Evolutionary conservation across 2,888 invertebrate species (phyloP), one percentile per base, ranked within the genome.

Genomic region (Bimastos eiseni): DNA sequence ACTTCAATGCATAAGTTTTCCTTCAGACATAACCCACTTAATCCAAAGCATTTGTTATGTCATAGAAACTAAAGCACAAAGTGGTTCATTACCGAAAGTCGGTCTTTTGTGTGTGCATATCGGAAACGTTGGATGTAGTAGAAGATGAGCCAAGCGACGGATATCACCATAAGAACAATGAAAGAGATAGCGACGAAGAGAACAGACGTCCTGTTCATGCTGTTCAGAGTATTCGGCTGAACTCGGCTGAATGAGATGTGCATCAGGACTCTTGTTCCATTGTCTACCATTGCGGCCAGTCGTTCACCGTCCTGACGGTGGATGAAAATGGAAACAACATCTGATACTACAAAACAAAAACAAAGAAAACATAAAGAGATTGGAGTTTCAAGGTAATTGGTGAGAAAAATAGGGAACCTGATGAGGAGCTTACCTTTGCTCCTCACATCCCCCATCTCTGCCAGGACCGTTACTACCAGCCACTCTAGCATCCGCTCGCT

Each of bases 71-170:
- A n/a, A 70, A 70, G 70, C 30, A 70, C n/a, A 36, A 8, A 49
- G 91, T 21, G 34, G 86, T 11, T 91, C 95, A 96, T 95, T 94
- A 98, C 98, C 94, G 98, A 98, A 92, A 98, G 96, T 94, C 98
- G 96, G 95, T 98, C 98, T 95, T 98, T 98, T 91, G 98, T 98
- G 95, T 98, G 98, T 92, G 98, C 97, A 95, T 98, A 98, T 92
- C 98, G 96, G 96, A 98, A 98, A 93, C 98, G 96, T 95, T 98
- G 98, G 90, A 98, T 97, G 95, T 98, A 98, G 96, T 98, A 98
- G 96, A 98, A 98, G 92, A 98, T 97, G 89, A 98, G 96, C 98
- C 98, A 98, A 37, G 98, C 98, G 93, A 98, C 96, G 1, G 98
- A 98, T 93, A 98, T 98, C 93, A 98, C 97, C 98, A 98, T 98